Percentiles rank a stretch among this genome's conserved stretches.
Conservation (phyloP, 2,797 vertebrate species). For the Philypnodon macrostomus region DNA sequence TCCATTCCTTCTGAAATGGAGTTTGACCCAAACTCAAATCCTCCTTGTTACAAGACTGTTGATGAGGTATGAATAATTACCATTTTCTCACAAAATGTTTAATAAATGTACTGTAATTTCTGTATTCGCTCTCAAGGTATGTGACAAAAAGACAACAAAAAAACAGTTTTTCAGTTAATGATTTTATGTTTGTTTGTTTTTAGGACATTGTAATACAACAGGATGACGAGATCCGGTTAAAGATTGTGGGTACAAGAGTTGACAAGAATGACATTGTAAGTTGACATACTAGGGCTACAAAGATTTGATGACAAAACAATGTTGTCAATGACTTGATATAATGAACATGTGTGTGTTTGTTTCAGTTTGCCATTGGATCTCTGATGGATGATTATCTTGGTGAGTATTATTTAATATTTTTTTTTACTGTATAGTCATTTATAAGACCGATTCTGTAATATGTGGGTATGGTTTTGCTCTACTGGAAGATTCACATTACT, state of each 20-base stretch:
- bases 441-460: constrained; percentile 34
- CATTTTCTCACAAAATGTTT: not conserved
- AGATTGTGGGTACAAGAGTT: constrained; percentile 92
- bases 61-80: constrained; percentile 81
- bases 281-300: constrained; percentile 15
- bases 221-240: constrained; percentile 91
- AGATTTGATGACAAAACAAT: too few relatives aligned
- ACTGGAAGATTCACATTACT: constrained; percentile 1
- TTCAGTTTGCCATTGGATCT: constrained; percentile 94
- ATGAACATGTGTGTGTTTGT: not conserved
- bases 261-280: constrained; percentile 95
- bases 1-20: constrained; percentile 96
- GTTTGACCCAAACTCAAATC: constrained; percentile 94
- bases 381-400: constrained; percentile 95
- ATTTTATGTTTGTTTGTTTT: constrained; percentile 1
- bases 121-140: not conserved
- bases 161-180: not conserved
- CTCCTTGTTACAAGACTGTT: constrained; percentile 92
- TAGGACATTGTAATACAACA: constrained; percentile 94
- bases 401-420: constrained; percentile 65
- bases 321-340: too few relatives aligned
- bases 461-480: not conserved
- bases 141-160: not conserved
- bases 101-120: too few relatives aligned
- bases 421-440: not conserved